Percentiles rank a stretch among this genome's conserved stretches.
These are phyloP conservation scores for Plebejus melissa DNA, from an alignment of 2,888 invertebrate species.

Conservation along the genomic window DNA sequence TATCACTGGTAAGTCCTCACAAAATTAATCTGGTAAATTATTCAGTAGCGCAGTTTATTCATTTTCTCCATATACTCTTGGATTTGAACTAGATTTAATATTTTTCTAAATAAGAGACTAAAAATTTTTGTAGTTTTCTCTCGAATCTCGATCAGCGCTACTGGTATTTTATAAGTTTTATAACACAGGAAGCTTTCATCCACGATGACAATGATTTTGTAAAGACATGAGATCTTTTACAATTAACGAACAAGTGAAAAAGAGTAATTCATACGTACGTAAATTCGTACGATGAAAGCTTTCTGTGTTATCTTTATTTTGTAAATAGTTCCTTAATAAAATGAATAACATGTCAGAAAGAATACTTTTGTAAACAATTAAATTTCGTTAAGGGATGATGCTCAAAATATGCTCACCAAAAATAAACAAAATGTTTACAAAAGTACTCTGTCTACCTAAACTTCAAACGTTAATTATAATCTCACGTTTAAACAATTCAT, in stretches of 20 bases:
- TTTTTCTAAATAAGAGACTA: not conserved
- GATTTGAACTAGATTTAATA: not conserved
- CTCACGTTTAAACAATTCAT: not conserved
- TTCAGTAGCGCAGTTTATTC: conserved; percentile 40
- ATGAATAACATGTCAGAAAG: not conserved
- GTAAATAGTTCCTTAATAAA: not conserved
- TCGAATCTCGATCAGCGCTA: not conserved
- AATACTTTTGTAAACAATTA: not conserved
- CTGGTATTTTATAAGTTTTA: not conserved
- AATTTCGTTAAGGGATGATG: not conserved
- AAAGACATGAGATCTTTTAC: not conserved
- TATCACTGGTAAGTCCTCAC: conserved; percentile 90
- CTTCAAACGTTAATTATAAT: not conserved
- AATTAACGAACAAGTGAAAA: not conserved
- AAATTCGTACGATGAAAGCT: not conserved
- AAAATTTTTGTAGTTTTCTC: not conserved
- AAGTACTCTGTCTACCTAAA: not conserved
- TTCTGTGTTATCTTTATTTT: not conserved
- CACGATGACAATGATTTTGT: not conserved
- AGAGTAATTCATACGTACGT: not conserved
- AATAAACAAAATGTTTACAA: not conserved
- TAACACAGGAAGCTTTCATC: not conserved
- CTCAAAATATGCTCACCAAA: not conserved
- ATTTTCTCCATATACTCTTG: not conserved
- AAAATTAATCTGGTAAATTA: conserved; percentile 24